phyloP scores from a whole-genome alignment of 2,888 invertebrate genomes.

The Pristionchus maxplancki region DNA sequence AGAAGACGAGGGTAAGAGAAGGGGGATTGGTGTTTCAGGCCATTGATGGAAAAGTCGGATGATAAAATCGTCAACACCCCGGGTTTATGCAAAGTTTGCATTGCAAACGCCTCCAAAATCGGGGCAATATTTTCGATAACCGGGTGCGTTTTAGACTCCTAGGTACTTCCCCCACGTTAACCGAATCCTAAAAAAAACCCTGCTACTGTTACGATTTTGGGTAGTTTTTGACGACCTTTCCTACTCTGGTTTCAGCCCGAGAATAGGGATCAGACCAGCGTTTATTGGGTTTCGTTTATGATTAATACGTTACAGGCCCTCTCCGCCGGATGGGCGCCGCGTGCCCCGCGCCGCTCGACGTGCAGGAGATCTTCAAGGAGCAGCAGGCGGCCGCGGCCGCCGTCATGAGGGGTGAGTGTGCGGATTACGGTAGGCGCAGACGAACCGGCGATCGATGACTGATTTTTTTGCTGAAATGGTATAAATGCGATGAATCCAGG shows the following conservation, averaged over 20 bases:
- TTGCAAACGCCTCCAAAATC: too few species aligned
- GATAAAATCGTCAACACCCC: background rate
- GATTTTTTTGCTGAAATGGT: too few species aligned
- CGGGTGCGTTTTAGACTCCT: too few species aligned
- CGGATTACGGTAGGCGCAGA: background rate
- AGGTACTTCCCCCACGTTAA: too few species aligned
- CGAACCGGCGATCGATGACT: background rate
- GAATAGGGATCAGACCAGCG: too few species aligned
- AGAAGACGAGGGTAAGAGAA: background rate
- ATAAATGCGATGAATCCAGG: background rate
- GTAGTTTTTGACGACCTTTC: too few species aligned
- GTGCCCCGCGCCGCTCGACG: constrained; percentile 44
- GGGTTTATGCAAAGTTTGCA: background rate
- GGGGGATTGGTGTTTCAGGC: background rate
- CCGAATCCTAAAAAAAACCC: too few species aligned
- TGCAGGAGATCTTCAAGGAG: background rate
- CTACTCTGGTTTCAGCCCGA: too few species aligned
- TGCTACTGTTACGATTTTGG: too few species aligned
- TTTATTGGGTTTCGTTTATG: background rate
- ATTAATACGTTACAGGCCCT: constrained; percentile 23
- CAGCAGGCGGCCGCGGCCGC: background rate
- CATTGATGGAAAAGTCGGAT: background rate
- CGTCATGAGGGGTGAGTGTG: background rate
- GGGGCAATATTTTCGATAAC: too few species aligned
- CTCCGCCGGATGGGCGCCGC: constrained; percentile 10